Evolutionary conservation across 37 sponge, comb jelly and placozoan genomes (phyloP), one percentile per base, ranked within the genome.

Genomic region (Petrosia ficiformis): DNA sequence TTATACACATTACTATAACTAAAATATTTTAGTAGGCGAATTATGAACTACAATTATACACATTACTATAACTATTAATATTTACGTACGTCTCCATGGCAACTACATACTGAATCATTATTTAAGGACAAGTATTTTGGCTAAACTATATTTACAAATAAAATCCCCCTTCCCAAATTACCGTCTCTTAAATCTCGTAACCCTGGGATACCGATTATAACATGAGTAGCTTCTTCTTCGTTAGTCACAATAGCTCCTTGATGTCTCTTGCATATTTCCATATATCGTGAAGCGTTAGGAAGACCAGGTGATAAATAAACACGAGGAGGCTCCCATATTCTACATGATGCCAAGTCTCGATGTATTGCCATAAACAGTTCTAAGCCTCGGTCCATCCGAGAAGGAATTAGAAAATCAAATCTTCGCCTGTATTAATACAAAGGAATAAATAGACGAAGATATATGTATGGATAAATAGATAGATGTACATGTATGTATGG

Each of bases 321-420:
- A 29, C 59, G 54, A 22, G 94, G 94, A 29, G 84, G 80, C 39
- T 76, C 81, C 90, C 87, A 86, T 32, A 67, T 42, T 65, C 79
- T 90, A 56, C 42, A 57, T 79, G 78, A 44, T 4, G 48, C 44
- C 36, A 94, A 67, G 0, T 80, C 83, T 30, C 77, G 72, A 72
- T 86, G 80, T 4, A 94, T 85, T 60, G 40, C 77, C 59, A 90
- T 83, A 37, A 94, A 87, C 70, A 94, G 77, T 52, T 94, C 95
- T 0, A 94, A 58, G 42, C 92, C 86, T 29, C 88, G 65, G 71
- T 94, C 91, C 58, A 90, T 85, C 14, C 95, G 75, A 25, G 95
- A 78, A 3, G 95, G 92, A 40, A 71, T 72, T 29, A 77, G 78
- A 64, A 94, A 94, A 54, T 94, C 95, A 80, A 94, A 94, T 10